Percentiles rank a stretch among this genome's conserved stretches.
These are phyloP conservation scores for Dipodomys merriami DNA, from an alignment of 2,113 vertebrate species.

Conservation along the genomic window DNA sequence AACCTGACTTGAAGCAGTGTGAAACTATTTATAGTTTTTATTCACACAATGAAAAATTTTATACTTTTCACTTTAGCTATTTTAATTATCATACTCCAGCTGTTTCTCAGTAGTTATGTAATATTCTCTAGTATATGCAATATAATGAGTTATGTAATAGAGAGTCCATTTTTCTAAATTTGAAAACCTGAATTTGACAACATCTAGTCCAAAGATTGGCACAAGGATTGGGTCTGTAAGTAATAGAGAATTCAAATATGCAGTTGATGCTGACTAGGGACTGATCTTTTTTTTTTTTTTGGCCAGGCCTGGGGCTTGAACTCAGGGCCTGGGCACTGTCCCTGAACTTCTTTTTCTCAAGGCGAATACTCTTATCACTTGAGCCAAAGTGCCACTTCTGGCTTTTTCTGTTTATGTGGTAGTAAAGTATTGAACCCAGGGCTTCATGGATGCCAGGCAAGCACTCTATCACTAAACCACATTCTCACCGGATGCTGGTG, in stretches of 20 bases:
- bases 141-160: constrained; percentile 23
- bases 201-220: background rate
- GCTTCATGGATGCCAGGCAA: too few relatives aligned
- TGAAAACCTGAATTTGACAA: constrained; percentile 49
- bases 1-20: constrained; percentile 1
- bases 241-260: constrained; percentile 48
- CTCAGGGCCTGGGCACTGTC: too few relatives aligned
- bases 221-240: constrained; percentile 34
- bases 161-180: constrained; percentile 29
- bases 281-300: too few relatives aligned
- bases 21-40: constrained; percentile 13
- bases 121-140: background rate
- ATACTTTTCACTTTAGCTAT: constrained; percentile 44
- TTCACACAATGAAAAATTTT: constrained; percentile 32
- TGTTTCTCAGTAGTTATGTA: constrained; percentile 35
- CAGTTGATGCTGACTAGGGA: background rate
- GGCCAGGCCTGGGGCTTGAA: too few relatives aligned
- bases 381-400: too few relatives aligned
- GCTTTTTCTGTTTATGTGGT: too few relatives aligned
- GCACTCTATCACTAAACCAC: too few relatives aligned
- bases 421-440: too few relatives aligned
- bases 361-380: too few relatives aligned
- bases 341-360: too few relatives aligned
- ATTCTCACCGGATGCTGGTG: too few relatives aligned
- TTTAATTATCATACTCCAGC: background rate